Conservation (phyloP, 2,888 invertebrate species). For the Pantelozetes paolii region DNA sequence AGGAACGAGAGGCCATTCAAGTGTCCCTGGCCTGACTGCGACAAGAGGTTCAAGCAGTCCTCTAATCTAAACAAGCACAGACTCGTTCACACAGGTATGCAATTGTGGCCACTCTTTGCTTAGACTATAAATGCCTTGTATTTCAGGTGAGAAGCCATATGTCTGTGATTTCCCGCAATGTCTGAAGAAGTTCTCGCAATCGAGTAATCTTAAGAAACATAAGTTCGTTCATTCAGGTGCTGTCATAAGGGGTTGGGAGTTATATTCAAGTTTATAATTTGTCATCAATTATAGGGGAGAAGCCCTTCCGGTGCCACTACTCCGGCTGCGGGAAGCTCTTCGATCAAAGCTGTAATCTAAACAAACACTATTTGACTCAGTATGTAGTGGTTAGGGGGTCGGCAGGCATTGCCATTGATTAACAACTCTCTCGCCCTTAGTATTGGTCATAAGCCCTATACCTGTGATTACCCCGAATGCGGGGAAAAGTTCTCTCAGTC, state of each 20-base stretch:
- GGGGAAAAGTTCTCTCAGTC: slow-evolving; percentile 39
- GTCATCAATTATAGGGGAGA: slow-evolving; percentile 38
- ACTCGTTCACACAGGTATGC: slow-evolving; percentile 40
- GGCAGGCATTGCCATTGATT: not conserved
- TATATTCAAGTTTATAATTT: no score
- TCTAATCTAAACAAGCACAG: slow-evolving; percentile 40
- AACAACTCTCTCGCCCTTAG: not conserved
- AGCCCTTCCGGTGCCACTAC: slow-evolving; percentile 38
- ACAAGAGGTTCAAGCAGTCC: slow-evolving; percentile 40
- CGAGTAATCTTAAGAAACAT: slow-evolving; percentile 41
- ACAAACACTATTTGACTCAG: slow-evolving; percentile 40
- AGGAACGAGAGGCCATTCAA: slow-evolving; percentile 39
- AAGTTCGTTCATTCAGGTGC: slow-evolving; percentile 41
- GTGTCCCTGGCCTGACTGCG: slow-evolving; percentile 41
- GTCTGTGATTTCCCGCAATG: slow-evolving; percentile 42
- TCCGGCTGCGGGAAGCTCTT: slow-evolving; percentile 36
- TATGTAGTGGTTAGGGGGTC: not conserved
- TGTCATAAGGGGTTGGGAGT: no score
- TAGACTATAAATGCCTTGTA: not conserved
- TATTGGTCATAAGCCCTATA: slow-evolving; percentile 40
- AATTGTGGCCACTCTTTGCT: not conserved
- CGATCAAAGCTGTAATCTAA: slow-evolving; percentile 40
- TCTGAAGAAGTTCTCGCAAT: slow-evolving; percentile 38
- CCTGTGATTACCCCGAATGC: slow-evolving; percentile 18
- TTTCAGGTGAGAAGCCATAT: slow-evolving; percentile 40